Evolutionary conservation across 2,113 vertebrate species (phyloP), one percentile per base, ranked within the genome.

Genomic region (Psammodynastes pulverulentus): DNA sequence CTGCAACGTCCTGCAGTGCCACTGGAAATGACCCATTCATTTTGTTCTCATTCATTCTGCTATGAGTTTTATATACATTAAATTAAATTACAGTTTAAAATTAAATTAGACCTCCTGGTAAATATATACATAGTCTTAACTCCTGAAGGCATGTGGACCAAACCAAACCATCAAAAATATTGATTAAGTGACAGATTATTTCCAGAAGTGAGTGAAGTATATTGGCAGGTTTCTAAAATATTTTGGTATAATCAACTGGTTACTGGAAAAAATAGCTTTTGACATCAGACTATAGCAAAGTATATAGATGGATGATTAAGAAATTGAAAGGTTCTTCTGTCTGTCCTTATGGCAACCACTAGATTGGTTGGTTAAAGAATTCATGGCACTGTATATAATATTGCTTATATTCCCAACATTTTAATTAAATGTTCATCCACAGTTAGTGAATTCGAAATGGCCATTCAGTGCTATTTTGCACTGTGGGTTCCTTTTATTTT

Each of bases 161-260:
- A 48, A 58, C 56, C 90, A 53, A n/a, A 91, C 52, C 52, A 56
- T 8, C 6, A 9, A 43, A 91, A 84, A 91, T 34, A 21, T 91
- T 56, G 84, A 86, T 46, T 34, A 52, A 86, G 84, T 56, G 90
- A 91, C 51, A 91, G 52, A 86, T 91, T 91, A 84, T 85, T 91
- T 91, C 26, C 52, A 91, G 39, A 86, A 84, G 84, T 86, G 84
- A 58, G 43, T 46, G 12, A 91, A 86, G 51, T n/a, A 86, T 84
- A 86, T 86, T 91, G 90, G 52, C 29, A 45, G 17, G 54, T 84
- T 91, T 91, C 79, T 53, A 86, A 91, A 91, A 91, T 86, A 85
- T 53, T 86, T 86, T 45, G 52, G 52, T 46, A 86, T 85, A 56
- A 34, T 56, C 48, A 86, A 26, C 39, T 54, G 84, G 43, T 26